These are phyloP conservation scores for Apteryx owenii DNA, from an alignment of 2,113 vertebrate species.

Conservation along the genomic window DNA sequence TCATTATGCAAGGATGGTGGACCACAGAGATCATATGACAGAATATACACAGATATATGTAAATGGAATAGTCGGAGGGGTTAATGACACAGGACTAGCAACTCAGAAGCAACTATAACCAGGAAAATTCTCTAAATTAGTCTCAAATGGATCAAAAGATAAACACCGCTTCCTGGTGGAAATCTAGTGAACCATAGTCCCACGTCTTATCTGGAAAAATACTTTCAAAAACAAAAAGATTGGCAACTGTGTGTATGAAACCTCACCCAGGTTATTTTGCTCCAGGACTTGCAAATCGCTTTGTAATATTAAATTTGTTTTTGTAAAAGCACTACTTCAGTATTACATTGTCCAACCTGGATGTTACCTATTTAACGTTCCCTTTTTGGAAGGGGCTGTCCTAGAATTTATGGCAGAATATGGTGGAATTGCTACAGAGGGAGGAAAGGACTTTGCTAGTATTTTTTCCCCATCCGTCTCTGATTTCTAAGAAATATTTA, in stretches of 20 bases:
- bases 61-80: background rate
- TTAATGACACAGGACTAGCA: background rate
- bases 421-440: constrained; percentile 7
- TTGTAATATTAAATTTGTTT: constrained; percentile 36
- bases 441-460: constrained; percentile 24
- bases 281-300: background rate
- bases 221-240: constrained; percentile 27
- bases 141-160: background rate
- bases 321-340: background rate
- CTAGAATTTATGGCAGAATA: background rate
- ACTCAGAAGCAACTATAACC: background rate
- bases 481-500: constrained; percentile 41
- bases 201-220: constrained; percentile 43
- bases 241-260: background rate
- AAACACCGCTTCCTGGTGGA: background rate
- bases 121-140: background rate
- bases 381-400: background rate
- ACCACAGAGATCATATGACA: background rate
- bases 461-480: background rate
- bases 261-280: constrained; percentile 31
- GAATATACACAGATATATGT: background rate
- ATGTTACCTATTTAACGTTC: constrained; percentile 6
- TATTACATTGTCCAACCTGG: background rate
- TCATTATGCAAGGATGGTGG: background rate
- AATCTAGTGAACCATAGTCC: constrained; percentile 3